A percentile compares a stretch with the other conserved stretches of the same genome.
phyloP scores from a whole-genome alignment of 2,888 invertebrate species.

The Phalera bucephala region DNA sequence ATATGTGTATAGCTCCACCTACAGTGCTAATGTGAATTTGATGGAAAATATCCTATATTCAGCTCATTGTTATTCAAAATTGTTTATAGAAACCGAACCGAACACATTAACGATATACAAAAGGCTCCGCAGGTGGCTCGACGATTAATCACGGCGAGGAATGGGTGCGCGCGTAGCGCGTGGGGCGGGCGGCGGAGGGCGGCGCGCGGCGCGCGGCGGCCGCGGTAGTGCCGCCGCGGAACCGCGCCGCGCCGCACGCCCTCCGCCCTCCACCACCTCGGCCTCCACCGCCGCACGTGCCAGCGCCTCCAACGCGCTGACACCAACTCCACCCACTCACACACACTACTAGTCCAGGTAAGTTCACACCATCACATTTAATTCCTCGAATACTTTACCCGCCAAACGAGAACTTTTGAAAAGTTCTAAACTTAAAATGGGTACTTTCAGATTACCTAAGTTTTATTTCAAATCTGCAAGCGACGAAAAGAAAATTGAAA shows the following conservation, averaged over 20 bases:
- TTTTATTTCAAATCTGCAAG: neutral
- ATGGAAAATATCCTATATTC: conserved; percentile 29
- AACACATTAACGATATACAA: conserved; percentile 61
- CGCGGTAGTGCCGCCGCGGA: conserved; percentile 74
- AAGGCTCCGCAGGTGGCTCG: conserved; percentile 80
- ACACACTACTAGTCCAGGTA: conserved; percentile 19
- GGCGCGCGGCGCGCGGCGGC: conserved; percentile 39
- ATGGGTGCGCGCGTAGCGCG: conserved; percentile 49
- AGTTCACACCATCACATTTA: conserved; percentile 7
- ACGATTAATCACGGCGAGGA: conserved; percentile 75
- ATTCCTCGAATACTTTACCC: neutral
- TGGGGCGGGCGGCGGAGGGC: conserved; percentile 39
- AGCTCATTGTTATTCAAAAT: conserved; percentile 48
- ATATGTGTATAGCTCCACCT: conserved; percentile 3
- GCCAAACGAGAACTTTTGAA: conserved; percentile 1
- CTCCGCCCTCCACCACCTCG: conserved; percentile 41
- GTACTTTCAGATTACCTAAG: neutral
- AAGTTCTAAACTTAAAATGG: neutral
- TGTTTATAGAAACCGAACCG: conserved; percentile 54
- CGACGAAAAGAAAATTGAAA: conserved; percentile 13
- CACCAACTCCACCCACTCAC: conserved; percentile 4
- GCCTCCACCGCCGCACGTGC: conserved; percentile 28
- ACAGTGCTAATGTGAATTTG: conserved; percentile 31
- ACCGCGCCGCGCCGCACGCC: conserved; percentile 64
- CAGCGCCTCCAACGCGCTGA: conserved; percentile 19